Percentiles rank a stretch among this genome's conserved stretches.
Evolutionary conservation across 2,113 vertebrate species (phyloP).

Genomic region (Nematolebias whitei): DNA sequence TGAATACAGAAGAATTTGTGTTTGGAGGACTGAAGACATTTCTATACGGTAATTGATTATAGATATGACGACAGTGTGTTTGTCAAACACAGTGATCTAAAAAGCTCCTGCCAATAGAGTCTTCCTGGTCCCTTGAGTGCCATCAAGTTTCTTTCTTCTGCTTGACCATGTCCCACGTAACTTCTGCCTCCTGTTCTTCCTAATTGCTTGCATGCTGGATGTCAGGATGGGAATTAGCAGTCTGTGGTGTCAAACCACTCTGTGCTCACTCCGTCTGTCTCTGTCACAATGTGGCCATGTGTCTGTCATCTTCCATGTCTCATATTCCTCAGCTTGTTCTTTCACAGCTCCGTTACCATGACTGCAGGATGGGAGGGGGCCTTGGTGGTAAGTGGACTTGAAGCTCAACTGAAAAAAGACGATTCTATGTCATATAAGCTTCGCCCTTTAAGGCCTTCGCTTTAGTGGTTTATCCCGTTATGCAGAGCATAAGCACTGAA

Average conservation of each 20-base stretch:
- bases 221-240: slow-evolving; percentile 51
- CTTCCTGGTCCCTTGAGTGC: not conserved
- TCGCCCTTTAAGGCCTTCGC: too few species aligned
- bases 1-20: slow-evolving; percentile 9
- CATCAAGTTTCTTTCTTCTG: slow-evolving; percentile 17
- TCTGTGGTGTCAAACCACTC: slow-evolving; percentile 66
- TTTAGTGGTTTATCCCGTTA: too few species aligned
- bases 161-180: slow-evolving; percentile 47
- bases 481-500: too few species aligned
- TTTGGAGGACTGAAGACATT: not conserved
- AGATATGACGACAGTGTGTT: too few species aligned
- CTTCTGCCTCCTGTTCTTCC: slow-evolving; percentile 47
- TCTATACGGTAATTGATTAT: too few species aligned
- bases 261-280: slow-evolving; percentile 66
- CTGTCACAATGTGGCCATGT: slow-evolving; percentile 75
- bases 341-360: slow-evolving; percentile 79
- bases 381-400: slow-evolving; percentile 46
- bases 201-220: slow-evolving; percentile 54
- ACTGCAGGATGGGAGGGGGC: slow-evolving; percentile 64
- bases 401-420: slow-evolving; percentile 55
- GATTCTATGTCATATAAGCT: too few species aligned
- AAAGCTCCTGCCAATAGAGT: slow-evolving; percentile 27
- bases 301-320: slow-evolving; percentile 67
- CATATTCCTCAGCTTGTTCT: slow-evolving; percentile 68
- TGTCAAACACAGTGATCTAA: slow-evolving; percentile 5